phyloP scores from a whole-genome alignment of 2,888 invertebrate genomes.

The Aethes cnicana region DNA sequence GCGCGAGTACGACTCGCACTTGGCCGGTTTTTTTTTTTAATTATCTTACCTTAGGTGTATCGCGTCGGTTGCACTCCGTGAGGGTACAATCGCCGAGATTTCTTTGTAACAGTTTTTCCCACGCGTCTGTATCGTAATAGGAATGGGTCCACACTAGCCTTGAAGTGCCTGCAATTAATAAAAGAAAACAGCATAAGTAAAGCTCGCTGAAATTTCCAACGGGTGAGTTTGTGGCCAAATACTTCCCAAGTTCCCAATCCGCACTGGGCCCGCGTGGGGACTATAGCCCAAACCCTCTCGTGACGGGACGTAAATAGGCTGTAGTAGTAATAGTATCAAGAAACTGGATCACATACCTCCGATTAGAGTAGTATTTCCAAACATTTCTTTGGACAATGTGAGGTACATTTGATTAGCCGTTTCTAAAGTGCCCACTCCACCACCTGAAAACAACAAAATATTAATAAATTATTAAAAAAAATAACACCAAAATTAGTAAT shows the following conservation, averaged over 20 bases:
- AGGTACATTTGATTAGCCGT: conserved; percentile 68
- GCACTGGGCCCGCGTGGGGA: too few relatives aligned
- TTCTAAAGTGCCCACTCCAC: conserved; percentile 63
- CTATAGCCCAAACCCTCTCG: too few relatives aligned
- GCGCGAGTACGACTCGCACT: too few relatives aligned
- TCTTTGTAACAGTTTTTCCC: conserved; percentile 89
- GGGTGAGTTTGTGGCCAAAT: too few relatives aligned
- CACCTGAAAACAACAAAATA: conserved; percentile 44
- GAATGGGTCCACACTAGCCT: conserved; percentile 92
- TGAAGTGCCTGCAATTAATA: conserved; percentile 84
- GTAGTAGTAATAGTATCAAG: neutral
- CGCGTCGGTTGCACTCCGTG: conserved; percentile 74
- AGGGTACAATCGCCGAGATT: conserved; percentile 84
- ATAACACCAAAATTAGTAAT: conserved; percentile 8
- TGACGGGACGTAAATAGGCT: too few relatives aligned
- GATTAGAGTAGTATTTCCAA: conserved; percentile 69
- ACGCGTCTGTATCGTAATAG: conserved; percentile 92
- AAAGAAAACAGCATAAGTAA: too few relatives aligned
- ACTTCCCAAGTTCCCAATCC: too few relatives aligned
- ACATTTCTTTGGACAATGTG: conserved; percentile 71
- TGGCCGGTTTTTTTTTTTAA: too few relatives aligned
- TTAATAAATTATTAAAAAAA: neutral
- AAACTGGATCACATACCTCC: conserved; percentile 50
- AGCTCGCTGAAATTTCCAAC: too few relatives aligned
- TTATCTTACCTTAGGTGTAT: conserved; percentile 64